A percentile compares a stretch with the other conserved stretches of the same genome.
These are phyloP conservation scores for Chrysogorgia sp. DNA, from an alignment of 92 coral and sea anemone species.

Conservation along the genomic window DNA sequence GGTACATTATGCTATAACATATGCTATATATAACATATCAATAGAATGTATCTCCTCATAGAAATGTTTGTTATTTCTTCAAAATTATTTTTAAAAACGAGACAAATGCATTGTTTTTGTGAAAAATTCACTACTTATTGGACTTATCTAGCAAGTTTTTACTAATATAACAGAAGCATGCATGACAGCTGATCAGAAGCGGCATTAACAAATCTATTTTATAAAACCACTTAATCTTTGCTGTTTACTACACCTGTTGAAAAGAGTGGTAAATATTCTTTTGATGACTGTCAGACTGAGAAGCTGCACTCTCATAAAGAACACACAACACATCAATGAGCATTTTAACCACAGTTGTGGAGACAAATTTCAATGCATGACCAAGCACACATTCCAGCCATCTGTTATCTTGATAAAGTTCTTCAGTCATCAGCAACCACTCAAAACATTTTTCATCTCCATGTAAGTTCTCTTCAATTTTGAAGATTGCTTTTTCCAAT, in stretches of 20 bases:
- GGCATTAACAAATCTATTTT: too few relatives aligned
- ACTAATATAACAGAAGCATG: too few relatives aligned
- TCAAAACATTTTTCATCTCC: slow-evolving; percentile 21
- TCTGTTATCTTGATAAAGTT: slow-evolving; percentile 24
- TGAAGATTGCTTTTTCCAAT: slow-evolving; percentile 25
- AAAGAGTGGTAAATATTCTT: slow-evolving; percentile 11
- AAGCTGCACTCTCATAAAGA: slow-evolving; percentile 14
- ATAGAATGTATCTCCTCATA: too few relatives aligned
- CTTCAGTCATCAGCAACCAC: slow-evolving; percentile 27
- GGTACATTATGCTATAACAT: too few relatives aligned
- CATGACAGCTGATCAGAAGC: too few relatives aligned
- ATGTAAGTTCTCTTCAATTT: slow-evolving; percentile 13
- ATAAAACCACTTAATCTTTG: neutral
- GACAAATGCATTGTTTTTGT: too few relatives aligned
- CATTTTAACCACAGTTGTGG: slow-evolving; percentile 21
- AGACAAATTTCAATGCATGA: slow-evolving; percentile 22
- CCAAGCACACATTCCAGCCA: slow-evolving; percentile 21
- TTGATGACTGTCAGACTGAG: slow-evolving; percentile 4
- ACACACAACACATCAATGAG: slow-evolving; percentile 33
- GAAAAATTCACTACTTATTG: too few relatives aligned
- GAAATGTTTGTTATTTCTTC: too few relatives aligned
- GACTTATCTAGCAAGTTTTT: too few relatives aligned
- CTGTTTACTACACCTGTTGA: slow-evolving; percentile 4
- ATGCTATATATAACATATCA: too few relatives aligned
- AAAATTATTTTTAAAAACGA: too few relatives aligned